Evolutionary conservation across 2,888 invertebrate genomes (phyloP).

Genomic region (Ligdia adustata): DNA sequence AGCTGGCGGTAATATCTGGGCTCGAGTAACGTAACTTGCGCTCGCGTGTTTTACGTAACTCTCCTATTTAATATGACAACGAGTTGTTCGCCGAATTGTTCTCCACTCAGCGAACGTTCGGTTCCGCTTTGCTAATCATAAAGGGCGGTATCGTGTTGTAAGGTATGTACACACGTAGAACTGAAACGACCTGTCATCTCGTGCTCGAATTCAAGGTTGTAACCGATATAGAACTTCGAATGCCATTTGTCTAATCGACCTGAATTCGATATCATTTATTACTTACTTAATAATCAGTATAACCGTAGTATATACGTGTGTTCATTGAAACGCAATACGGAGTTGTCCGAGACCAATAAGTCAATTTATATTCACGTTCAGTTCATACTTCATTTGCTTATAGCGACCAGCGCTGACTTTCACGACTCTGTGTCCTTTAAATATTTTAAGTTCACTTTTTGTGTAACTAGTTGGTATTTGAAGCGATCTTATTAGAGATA

Average conservation of each 20-base stretch:
- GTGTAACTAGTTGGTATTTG: conserved; percentile 29
- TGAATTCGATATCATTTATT: conserved; percentile 52
- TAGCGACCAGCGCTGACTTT: conserved; percentile 31
- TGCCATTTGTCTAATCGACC: conserved; percentile 57
- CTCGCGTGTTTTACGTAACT: conserved; percentile 71
- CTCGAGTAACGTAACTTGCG: conserved; percentile 57
- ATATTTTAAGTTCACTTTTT: conserved; percentile 26
- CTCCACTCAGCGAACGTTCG: conserved; percentile 56
- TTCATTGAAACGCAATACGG: conserved; percentile 41
- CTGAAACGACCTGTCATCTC: conserved; percentile 58
- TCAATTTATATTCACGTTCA: conserved; percentile 47
- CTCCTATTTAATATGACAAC: conserved; percentile 62
- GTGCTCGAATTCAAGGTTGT: conserved; percentile 70
- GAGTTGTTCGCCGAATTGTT: conserved; percentile 53
- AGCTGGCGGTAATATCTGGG: conserved; percentile 55
- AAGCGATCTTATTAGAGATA: conserved; percentile 33
- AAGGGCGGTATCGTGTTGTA: conserved; percentile 60
- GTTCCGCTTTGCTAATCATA: conserved; percentile 72
- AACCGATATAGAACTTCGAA: conserved; percentile 60
- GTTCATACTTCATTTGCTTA: conserved; percentile 36
- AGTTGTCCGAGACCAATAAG: conserved; percentile 33
- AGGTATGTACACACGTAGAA: conserved; percentile 48
- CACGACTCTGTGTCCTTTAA: conserved; percentile 37
- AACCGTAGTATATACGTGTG: conserved; percentile 9
- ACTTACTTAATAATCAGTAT: conserved; percentile 32